Percentiles rank a stretch among this genome's conserved stretches.
Conservation (phyloP, 92 coral and sea anemone species). For the Bergia puertoricense region DNA sequence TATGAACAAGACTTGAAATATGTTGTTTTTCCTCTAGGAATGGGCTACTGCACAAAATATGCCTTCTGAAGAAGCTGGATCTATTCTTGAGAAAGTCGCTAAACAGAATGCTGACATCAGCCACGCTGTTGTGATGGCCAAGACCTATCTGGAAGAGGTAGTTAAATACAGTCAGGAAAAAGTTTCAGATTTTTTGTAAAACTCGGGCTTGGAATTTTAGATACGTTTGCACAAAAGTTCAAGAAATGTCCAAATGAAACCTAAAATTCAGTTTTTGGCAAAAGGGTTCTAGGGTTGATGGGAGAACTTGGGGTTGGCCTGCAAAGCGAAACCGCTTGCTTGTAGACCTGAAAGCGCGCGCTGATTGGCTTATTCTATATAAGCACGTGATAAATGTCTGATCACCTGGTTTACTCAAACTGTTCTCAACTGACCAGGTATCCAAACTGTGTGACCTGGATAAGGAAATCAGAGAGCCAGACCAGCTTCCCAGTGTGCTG, state of each 20-base stretch:
- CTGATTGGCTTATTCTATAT: too few species aligned
- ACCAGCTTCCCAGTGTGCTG: constrained; percentile 82
- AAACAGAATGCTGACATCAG: constrained; percentile 63
- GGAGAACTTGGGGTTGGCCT: too few species aligned
- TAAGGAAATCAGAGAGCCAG: constrained; percentile 52
- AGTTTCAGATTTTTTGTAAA: not conserved
- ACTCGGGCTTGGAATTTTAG: not conserved
- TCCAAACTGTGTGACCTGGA: constrained; percentile 45
- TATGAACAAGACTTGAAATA: not conserved
- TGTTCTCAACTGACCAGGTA: constrained; percentile 43
- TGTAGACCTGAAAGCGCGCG: too few species aligned
- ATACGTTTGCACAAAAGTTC: too few species aligned
- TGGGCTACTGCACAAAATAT: constrained; percentile 68
- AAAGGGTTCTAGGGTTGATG: too few species aligned
- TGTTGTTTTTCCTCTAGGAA: constrained; percentile 44
- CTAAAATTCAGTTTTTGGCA: too few species aligned
- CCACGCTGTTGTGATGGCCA: constrained; percentile 64
- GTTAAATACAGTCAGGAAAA: not conserved
- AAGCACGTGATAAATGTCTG: too few species aligned
- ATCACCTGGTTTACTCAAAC: not conserved
- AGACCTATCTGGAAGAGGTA: constrained; percentile 74
- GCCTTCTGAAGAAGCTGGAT: constrained; percentile 49
- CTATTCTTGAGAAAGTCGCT: constrained; percentile 55
- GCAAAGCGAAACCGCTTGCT: too few species aligned
- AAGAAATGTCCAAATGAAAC: too few species aligned